Percentiles rank a stretch among this genome's conserved stretches.
Conservation (phyloP, 30 jellyfish, hydroid and myxozoan genomes). For the Hydractinia echinata region DNA sequence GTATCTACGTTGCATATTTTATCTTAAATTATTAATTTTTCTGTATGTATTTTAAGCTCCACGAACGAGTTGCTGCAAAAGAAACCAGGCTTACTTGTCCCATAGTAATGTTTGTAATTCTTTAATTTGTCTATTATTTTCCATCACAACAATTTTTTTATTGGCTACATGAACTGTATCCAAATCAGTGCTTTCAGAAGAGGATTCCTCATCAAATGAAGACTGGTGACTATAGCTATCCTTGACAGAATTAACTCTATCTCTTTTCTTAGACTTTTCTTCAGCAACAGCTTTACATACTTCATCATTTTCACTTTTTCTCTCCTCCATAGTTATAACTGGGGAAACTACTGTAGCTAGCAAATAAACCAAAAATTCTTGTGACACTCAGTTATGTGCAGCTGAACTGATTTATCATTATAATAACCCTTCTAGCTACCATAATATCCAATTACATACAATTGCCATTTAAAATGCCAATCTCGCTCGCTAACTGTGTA, state of each 20-base stretch:
- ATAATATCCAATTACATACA: no score
- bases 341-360: no score
- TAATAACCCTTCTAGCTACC: no score
- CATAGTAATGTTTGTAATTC: constrained; percentile 87
- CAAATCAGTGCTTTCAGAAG: constrained; percentile 2
- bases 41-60: background rate
- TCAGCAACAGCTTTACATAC: background rate
- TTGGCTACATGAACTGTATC: background rate
- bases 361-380: no score
- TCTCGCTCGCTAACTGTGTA: no score
- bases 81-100: constrained; percentile 55
- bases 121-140: constrained; percentile 70
- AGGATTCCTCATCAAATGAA: constrained; percentile 11
- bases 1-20: no score
- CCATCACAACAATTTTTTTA: constrained; percentile 28
- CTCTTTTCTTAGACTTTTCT: background rate
- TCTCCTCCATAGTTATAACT: constrained; percentile 10
- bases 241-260: background rate
- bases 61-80: background rate
- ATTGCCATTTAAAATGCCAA: no score
- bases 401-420: no score
- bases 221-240: background rate
- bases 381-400: no score
- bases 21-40: no score
- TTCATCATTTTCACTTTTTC: background rate